These are phyloP conservation scores for Metaphire vulgaris DNA, from an alignment of 1,140 invertebrate species.

Conservation along the genomic window DNA sequence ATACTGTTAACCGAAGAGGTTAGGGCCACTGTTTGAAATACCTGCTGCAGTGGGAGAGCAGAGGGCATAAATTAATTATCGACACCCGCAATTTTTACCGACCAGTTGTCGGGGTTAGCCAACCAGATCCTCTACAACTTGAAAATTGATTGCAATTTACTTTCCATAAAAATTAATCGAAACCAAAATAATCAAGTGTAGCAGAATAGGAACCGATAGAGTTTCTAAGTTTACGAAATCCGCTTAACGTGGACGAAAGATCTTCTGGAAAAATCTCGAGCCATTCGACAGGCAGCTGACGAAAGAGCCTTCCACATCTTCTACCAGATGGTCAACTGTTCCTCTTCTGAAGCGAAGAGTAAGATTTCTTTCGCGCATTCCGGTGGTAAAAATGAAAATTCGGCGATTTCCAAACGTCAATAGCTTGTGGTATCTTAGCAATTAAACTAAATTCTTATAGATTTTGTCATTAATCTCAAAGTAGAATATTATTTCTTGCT, in stretches of 20 bases:
- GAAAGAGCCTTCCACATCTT: constrained; percentile 99
- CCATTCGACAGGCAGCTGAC: constrained; percentile 92
- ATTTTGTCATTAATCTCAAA: too few relatives aligned
- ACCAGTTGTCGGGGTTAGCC: neutral
- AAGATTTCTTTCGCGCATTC: too few relatives aligned
- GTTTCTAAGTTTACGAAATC: neutral
- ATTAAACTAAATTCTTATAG: too few relatives aligned
- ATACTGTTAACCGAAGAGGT: too few relatives aligned
- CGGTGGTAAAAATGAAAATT: too few relatives aligned
- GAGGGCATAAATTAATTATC: too few relatives aligned
- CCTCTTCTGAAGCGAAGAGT: neutral
- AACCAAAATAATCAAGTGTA: neutral
- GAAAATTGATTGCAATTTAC: neutral
- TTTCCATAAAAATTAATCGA: neutral
- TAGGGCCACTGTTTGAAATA: too few relatives aligned
- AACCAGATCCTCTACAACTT: neutral
- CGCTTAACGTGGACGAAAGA: constrained; percentile 52
- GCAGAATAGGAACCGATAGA: neutral
- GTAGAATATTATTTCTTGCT: too few relatives aligned
- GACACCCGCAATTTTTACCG: too few relatives aligned
- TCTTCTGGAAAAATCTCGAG: constrained; percentile 94
- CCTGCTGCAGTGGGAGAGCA: too few relatives aligned
- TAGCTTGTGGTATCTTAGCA: too few relatives aligned
- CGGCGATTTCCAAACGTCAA: too few relatives aligned
- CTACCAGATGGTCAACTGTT: constrained; percentile 76